Conservation (phyloP, 2,888 invertebrate genomes). For the Parasteatoda lunata region DNA sequence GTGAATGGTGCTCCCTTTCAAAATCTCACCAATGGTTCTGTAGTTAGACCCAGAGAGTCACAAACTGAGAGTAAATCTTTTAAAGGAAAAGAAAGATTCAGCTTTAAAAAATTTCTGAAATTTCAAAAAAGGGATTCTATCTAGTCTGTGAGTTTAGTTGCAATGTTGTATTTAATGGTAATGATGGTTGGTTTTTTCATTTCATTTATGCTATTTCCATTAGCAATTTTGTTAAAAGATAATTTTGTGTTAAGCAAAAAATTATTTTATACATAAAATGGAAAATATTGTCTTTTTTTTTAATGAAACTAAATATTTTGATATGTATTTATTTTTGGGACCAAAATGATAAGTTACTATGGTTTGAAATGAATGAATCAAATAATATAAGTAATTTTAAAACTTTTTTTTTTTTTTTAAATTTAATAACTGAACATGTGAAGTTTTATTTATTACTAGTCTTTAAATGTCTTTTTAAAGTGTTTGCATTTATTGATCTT, state of each 20-base stretch:
- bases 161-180: constrained; percentile 4
- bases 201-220: background rate
- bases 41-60: background rate
- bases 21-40: constrained; percentile 16
- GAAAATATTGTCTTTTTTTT: background rate
- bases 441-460: constrained; percentile 30
- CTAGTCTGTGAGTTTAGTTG: constrained; percentile 56
- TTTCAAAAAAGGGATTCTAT: constrained; percentile 65
- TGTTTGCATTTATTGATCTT: constrained; percentile 12
- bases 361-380: background rate
- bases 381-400: constrained; percentile 4
- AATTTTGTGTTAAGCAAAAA: background rate
- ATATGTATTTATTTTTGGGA: constrained; percentile 22
- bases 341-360: constrained; percentile 14
- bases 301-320: background rate
- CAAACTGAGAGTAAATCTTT: background rate
- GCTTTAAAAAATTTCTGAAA: constrained; percentile 62
- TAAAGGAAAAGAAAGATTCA: constrained; percentile 55
- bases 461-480: constrained; percentile 24
- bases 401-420: constrained; percentile 21
- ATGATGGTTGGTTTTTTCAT: constrained; percentile 16
- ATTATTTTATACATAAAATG: background rate
- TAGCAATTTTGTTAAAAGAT: background rate
- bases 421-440: constrained; percentile 16
- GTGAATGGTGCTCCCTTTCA: constrained; percentile 35